These are phyloP conservation scores for Argyresthia albistria DNA, from an alignment of 2,888 invertebrate genomes.

Conservation along the genomic window DNA sequence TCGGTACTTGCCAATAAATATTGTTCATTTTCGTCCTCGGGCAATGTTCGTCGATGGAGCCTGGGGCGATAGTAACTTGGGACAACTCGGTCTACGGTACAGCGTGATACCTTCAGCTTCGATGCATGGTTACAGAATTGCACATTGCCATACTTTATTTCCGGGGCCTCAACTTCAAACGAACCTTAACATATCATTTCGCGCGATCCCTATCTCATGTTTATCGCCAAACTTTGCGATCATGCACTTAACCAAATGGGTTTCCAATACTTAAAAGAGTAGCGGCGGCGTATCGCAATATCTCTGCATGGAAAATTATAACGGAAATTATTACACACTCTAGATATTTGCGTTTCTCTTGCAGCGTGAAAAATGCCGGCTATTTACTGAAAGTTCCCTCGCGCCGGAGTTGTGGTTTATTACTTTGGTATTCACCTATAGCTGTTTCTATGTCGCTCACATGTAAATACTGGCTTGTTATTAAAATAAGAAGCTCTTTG, in stretches of 20 bases:
- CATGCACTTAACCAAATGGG: conserved; percentile 69
- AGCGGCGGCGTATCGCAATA: conserved; percentile 45
- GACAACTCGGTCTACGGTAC: not conserved
- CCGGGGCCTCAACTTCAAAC: conserved; percentile 5
- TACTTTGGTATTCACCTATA: not conserved
- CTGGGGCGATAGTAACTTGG: conserved; percentile 12
- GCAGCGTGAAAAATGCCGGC: conserved; percentile 18
- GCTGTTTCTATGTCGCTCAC: too few relatives aligned
- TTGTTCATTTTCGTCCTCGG: conserved; percentile 59
- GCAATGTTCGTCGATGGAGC: conserved; percentile 43
- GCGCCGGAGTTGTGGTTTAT: not conserved
- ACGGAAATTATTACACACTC: conserved; percentile 41
- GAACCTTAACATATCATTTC: conserved; percentile 64
- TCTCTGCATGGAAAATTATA: conserved; percentile 43
- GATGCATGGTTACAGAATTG: not conserved
- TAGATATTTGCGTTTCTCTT: conserved; percentile 14
- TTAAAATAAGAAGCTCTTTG: not conserved
- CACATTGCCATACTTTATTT: not conserved
- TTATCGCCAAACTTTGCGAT: conserved; percentile 66
- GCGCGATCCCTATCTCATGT: conserved; percentile 63
- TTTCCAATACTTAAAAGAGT: conserved; percentile 58
- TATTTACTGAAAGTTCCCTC: conserved; percentile 1
- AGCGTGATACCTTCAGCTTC: not conserved
- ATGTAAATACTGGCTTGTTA: not conserved
- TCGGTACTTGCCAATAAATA: conserved; percentile 55